phyloP scores from a whole-genome alignment of 30 jellyfish, hydroid and myxozoan genomes.

The Nemopilema nomurai region DNA sequence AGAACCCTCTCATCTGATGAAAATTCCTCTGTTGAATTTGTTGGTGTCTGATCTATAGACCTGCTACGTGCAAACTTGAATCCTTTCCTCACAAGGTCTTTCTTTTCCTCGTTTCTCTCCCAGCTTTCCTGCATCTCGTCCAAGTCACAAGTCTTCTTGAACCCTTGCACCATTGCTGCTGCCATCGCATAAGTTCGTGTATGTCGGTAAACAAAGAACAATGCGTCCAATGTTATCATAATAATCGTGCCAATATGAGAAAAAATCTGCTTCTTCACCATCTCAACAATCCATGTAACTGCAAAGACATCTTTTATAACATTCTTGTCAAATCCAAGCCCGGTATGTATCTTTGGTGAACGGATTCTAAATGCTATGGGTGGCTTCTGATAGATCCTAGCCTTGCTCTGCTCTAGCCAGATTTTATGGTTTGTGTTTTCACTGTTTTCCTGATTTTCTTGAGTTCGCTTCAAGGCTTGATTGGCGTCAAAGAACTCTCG shows the following conservation, averaged over 20 bases:
- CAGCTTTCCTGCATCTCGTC: constrained; percentile 39
- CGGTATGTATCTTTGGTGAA: constrained; percentile 14
- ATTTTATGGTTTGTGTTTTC: constrained; percentile 12
- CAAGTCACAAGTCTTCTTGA: constrained; percentile 50
- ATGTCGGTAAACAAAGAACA: constrained; percentile 69
- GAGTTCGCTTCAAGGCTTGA: background rate
- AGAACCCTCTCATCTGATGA: constrained; percentile 3
- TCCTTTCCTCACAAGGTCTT: background rate
- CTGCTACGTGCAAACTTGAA: background rate
- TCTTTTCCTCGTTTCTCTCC: constrained; percentile 29
- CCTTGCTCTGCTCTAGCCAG: constrained; percentile 15
- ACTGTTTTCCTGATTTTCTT: constrained; percentile 25
- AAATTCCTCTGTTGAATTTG: background rate
- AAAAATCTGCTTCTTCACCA: constrained; percentile 23
- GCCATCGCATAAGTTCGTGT: constrained; percentile 75
- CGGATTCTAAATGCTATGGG: constrained; percentile 5
- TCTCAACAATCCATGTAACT: constrained; percentile 37
- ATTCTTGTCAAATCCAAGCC: constrained; percentile 25
- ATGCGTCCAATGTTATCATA: constrained; percentile 34
- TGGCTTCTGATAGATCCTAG: background rate
- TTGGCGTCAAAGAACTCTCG: background rate
- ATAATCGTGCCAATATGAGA: constrained; percentile 23
- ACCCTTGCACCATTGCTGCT: constrained; percentile 55
- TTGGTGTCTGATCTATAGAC: background rate
- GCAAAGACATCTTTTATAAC: constrained; percentile 30